Conservation (phyloP, 2,113 vertebrate genomes). For the Noctilio leporinus region DNA sequence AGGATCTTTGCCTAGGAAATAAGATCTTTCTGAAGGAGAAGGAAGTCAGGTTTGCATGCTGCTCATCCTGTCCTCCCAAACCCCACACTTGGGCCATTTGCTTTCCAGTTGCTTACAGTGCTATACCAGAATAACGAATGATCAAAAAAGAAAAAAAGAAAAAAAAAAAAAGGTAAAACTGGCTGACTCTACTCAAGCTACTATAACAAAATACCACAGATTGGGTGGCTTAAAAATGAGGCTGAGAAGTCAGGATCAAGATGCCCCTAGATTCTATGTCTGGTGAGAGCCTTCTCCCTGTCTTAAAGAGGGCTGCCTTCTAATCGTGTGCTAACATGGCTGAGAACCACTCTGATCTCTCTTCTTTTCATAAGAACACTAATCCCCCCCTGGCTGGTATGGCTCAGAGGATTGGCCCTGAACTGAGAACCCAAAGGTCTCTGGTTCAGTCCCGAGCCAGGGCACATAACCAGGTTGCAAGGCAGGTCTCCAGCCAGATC, state of each 20-base stretch:
- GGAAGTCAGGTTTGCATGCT: not conserved
- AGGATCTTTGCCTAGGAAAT: not conserved
- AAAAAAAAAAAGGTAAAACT: too few relatives aligned
- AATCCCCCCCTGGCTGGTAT: too few relatives aligned
- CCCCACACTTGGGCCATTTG: too few relatives aligned
- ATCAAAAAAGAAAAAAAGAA: too few relatives aligned
- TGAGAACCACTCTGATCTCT: not conserved
- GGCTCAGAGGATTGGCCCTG: too few relatives aligned
- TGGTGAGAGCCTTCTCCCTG: fast-evolving
- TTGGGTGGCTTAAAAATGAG: too few relatives aligned
- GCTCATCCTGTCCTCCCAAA: not conserved
- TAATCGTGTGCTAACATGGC: fast-evolving
- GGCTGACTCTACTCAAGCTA: not conserved
- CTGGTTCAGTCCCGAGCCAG: too few relatives aligned
- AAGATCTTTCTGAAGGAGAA: not conserved
- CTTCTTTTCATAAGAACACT: not conserved
- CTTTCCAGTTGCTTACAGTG: not conserved
- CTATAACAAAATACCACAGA: not conserved
- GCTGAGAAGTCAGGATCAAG: not conserved
- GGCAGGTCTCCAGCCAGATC: too few relatives aligned
- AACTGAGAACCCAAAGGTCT: too few relatives aligned
- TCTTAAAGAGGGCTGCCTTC: too few relatives aligned
- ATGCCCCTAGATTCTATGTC: fast-evolving
- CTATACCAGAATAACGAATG: not conserved
- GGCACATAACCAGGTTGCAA: too few relatives aligned